phyloP scores from a whole-genome alignment of 2,888 invertebrate species.

The Arenicola marina region DNA sequence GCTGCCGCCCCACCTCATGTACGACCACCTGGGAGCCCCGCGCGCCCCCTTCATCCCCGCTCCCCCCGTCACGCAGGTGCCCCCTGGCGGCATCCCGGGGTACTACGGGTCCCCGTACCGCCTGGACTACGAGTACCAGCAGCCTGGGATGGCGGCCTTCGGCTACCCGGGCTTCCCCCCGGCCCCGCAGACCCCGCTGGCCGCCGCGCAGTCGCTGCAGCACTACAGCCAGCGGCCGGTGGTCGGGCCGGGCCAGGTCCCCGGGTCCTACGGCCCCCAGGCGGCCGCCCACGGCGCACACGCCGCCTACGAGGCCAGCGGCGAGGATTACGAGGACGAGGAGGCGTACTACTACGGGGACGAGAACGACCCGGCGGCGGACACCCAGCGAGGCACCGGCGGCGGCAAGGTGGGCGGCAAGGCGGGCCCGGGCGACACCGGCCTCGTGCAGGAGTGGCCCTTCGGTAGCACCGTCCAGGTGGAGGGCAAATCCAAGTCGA shows the following conservation, averaged over 20 bases:
- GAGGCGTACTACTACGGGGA: no score
- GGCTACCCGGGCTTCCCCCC: not conserved
- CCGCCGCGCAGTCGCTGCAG: no score
- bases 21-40: not conserved
- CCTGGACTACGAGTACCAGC: not conserved
- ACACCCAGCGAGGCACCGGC: no score
- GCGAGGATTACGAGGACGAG: slow-evolving; percentile 9
- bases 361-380: no score
- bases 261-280: not conserved
- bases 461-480: no score
- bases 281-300: not conserved
- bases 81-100: no score
- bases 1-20: not conserved
- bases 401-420: no score
- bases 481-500: no score
- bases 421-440: no score
- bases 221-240: not conserved
- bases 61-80: no score
- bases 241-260: not conserved
- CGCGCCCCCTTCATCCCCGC: no score
- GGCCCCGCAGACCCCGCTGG: not conserved
- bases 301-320: not conserved
- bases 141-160: not conserved
- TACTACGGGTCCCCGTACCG: not conserved
- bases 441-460: no score